A percentile compares a stretch with the other conserved stretches of the same genome.
These are phyloP conservation scores for Noturus placidus DNA, from an alignment of 2,113 vertebrate genomes.

Conservation along the genomic window DNA sequence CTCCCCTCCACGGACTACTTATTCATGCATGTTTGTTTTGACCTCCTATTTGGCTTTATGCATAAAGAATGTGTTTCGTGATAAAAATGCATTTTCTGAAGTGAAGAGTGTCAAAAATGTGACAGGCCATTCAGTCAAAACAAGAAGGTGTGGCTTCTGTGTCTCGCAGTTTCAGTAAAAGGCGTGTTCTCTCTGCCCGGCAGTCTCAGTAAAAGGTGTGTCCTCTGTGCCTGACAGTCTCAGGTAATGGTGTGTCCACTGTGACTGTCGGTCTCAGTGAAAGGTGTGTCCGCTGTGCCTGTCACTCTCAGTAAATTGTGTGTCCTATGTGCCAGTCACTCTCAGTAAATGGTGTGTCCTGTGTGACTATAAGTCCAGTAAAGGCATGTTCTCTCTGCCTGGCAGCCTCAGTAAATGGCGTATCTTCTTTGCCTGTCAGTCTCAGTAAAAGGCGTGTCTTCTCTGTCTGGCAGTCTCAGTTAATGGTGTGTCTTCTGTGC, in stretches of 20 bases:
- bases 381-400: neutral
- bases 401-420: neutral
- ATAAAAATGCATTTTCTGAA: conserved; percentile 54
- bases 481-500: neutral
- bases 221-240: neutral
- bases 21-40: conserved; percentile 59
- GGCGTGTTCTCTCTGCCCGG: neutral
- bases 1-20: conserved; percentile 62
- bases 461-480: neutral
- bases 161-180: neutral
- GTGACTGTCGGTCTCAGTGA: neutral
- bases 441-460: neutral
- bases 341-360: neutral
- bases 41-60: conserved; percentile 64
- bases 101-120: conserved; percentile 39
- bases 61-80: conserved; percentile 64
- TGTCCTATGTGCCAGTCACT: neutral
- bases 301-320: neutral
- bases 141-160: neutral
- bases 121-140: neutral
- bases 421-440: neutral
- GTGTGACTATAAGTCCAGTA: too few relatives aligned
- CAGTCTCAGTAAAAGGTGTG: neutral
- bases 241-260: neutral
- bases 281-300: neutral